Evolutionary conservation across 1,140 invertebrate genomes (phyloP).

Genomic region (Zaprionus africanus): DNA sequence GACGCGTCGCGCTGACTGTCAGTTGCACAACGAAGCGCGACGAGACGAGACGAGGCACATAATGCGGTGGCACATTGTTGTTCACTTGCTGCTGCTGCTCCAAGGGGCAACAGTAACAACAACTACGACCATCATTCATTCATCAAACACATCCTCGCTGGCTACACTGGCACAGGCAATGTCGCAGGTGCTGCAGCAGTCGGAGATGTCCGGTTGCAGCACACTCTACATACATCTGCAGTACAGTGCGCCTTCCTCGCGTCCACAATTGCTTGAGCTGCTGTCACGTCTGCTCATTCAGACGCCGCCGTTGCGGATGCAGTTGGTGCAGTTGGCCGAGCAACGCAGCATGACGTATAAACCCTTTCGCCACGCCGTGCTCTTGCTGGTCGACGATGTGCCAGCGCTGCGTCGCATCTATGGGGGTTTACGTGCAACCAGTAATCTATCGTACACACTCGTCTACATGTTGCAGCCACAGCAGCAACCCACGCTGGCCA

Average conservation of each 20-base stretch:
- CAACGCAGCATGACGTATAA: slow-evolving; percentile 46
- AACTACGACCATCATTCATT: background rate
- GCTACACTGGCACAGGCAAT: slow-evolving; percentile 35
- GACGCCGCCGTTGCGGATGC: background rate
- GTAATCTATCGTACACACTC: slow-evolving; percentile 62
- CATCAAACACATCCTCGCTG: background rate
- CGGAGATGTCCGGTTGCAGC: slow-evolving; percentile 47
- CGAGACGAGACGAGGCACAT: background rate
- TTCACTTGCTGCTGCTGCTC: background rate
- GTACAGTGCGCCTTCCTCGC: slow-evolving; percentile 5
- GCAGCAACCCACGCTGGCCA: slow-evolving; percentile 23
- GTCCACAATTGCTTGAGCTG: slow-evolving; percentile 33
- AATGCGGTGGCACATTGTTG: background rate
- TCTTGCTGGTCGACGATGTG: slow-evolving; percentile 58
- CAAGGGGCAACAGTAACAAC: background rate
- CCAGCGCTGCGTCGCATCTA: slow-evolving; percentile 40
- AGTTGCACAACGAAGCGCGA: slow-evolving; percentile 13
- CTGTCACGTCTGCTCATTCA: slow-evolving; percentile 28
- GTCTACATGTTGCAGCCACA: slow-evolving; percentile 53
- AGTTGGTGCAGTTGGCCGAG: slow-evolving; percentile 19
- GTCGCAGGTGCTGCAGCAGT: slow-evolving; percentile 47
- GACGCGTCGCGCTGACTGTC: background rate
- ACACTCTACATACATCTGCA: slow-evolving; percentile 55
- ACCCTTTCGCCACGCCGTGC: slow-evolving; percentile 56
- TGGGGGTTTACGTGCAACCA: slow-evolving; percentile 41